Evolutionary conservation across 1,140 invertebrate species (phyloP), one percentile per base, ranked within the genome.

Genomic region (Drusus annulatus): DNA sequence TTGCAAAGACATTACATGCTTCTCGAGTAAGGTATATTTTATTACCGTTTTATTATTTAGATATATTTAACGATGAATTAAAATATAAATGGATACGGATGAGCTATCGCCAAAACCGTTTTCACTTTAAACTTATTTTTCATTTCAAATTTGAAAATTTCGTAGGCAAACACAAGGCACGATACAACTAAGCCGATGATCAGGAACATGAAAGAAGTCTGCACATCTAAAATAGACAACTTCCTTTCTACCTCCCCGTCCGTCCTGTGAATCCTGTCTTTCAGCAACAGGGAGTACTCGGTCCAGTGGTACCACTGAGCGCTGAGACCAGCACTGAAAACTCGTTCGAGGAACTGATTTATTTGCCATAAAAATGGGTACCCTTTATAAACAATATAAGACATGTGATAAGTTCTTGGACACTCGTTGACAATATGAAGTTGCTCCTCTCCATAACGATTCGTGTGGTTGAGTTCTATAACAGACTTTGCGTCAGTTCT

Each of bases 381-480:
- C 69, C 84, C 65, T 60, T 85, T 73, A 63, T 78, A 84, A 17
- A 88, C 69, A 5, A 87, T 76, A 74, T 88, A 89, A 0, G 85
- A 84, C 7, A 90, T 78, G 82, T 85, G 84, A 80, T 87, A 88
- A 10, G 78, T 85, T 56, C 86, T 79, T 7, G 87, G 87, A 84
- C 89, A 90, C 15, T 90, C 87, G 1, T 85, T 80, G 19, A 89
- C 83, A 1, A 87, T 82, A 81, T 90, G 88, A 45, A 90, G 17
- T 21, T 84, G 25, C 5, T 82, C 84, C 23, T 36, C 54, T 7
- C 85, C 85, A 21, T 84, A 74, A 3, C 51, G 71, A 6, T 78
- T 76, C 0, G 85, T 62, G 28, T 83, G 81, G 0, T 83, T 52
- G 8, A 83, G 45, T n/a, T 73, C 56, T 21, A 84, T 82, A 1